phyloP scores from a whole-genome alignment of 2,888 invertebrate species.

The Bimastos eiseni region DNA sequence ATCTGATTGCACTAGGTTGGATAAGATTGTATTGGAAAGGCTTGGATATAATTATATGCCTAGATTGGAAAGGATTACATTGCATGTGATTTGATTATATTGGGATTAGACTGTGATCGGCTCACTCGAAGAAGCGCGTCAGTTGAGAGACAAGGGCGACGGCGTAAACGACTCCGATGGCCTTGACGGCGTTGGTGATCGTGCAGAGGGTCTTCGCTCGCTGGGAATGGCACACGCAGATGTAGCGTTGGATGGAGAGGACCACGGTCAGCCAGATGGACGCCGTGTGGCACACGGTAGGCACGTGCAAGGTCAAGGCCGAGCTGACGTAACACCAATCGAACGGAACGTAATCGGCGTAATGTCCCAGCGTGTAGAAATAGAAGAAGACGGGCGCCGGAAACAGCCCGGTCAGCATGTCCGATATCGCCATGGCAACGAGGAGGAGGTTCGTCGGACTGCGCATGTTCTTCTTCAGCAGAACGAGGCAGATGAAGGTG shows the following conservation, averaged over 20 bases:
- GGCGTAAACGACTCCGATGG: constrained; percentile 75
- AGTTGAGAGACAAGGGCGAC: constrained; percentile 67
- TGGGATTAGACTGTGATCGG: neutral
- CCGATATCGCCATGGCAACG: constrained; percentile 93
- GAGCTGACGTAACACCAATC: constrained; percentile 76
- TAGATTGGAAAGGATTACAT: no score
- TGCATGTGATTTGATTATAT: no score
- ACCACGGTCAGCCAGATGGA: constrained; percentile 43
- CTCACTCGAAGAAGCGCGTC: constrained; percentile 31
- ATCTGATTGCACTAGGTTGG: no score
- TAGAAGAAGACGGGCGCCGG: constrained; percentile 75
- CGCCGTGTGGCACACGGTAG: constrained; percentile 51
- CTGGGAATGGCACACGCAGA: constrained; percentile 90
- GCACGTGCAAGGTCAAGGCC: constrained; percentile 52
- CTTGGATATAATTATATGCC: no score
- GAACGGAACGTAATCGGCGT: constrained; percentile 78
- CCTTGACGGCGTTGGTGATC: constrained; percentile 71
- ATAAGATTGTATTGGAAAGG: no score
- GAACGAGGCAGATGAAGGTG: constrained; percentile 84
- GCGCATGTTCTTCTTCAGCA: constrained; percentile 78
- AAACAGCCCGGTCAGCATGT: constrained; percentile 77
- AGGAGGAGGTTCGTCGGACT: constrained; percentile 87
- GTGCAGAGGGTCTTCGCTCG: constrained; percentile 78
- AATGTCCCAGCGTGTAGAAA: constrained; percentile 87
- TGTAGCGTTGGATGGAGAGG: constrained; percentile 75